Conservation (phyloP, 2,888 invertebrate genomes). For the Apotomis turbidana region DNA sequence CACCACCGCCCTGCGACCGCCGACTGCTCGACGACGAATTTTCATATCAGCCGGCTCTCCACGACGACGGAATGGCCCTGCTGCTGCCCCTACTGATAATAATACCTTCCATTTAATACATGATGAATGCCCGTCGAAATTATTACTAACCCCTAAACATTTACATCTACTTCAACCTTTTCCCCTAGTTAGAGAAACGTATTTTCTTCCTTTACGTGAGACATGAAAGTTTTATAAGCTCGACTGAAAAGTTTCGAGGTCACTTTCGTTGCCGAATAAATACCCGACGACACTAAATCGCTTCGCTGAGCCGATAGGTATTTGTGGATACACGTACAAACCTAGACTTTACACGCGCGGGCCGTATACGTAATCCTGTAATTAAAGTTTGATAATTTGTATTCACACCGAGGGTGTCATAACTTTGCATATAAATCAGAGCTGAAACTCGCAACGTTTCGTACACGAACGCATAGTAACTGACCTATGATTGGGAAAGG, state of each 20-base stretch:
- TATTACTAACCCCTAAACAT: slow-evolving; percentile 19
- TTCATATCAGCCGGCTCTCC: slow-evolving; percentile 80
- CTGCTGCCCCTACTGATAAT: slow-evolving; percentile 62
- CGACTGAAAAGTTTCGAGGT: slow-evolving; percentile 48
- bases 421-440: slow-evolving; percentile 31
- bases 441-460: slow-evolving; percentile 13
- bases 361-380: slow-evolving; percentile 8
- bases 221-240: slow-evolving; percentile 46
- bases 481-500: slow-evolving; percentile 69
- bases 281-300: slow-evolving; percentile 39
- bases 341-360: not conserved
- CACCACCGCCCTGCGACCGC: slow-evolving; percentile 60
- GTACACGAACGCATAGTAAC: slow-evolving; percentile 56
- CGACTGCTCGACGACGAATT: slow-evolving; percentile 77
- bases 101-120: slow-evolving; percentile 71
- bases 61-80: slow-evolving; percentile 70
- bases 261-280: slow-evolving; percentile 42
- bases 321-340: not conserved
- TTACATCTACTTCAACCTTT: slow-evolving; percentile 24
- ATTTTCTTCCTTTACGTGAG: slow-evolving; percentile 28
- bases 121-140: slow-evolving; percentile 53
- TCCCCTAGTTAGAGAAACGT: slow-evolving; percentile 13
- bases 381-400: slow-evolving; percentile 25
- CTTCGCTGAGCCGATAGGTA: slow-evolving; percentile 26
- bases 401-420: slow-evolving; percentile 18